Percentiles rank a stretch among this genome's conserved stretches.
These are phyloP conservation scores for Hypotaenidia okinawae DNA, from an alignment of 2,797 vertebrate species.

Conservation along the genomic window DNA sequence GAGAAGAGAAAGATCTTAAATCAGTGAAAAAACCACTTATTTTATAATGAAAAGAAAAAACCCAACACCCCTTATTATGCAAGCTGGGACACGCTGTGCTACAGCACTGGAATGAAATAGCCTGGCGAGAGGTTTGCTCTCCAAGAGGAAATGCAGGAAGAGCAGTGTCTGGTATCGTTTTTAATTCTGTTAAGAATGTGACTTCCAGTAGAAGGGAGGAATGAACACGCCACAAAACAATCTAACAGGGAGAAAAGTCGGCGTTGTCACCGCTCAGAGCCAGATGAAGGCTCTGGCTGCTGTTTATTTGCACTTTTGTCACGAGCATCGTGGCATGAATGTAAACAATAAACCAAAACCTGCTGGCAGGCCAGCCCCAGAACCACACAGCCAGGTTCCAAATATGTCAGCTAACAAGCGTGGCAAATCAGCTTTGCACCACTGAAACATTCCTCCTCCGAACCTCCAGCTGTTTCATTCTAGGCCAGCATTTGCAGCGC, in stretches of 20 bases:
- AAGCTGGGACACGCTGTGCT: conserved; percentile 59
- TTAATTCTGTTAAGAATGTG: conserved; percentile 51
- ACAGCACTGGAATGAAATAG: neutral
- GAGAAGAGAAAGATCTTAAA: conserved; percentile 39
- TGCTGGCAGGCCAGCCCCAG: conserved; percentile 9
- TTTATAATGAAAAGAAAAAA: conserved; percentile 13
- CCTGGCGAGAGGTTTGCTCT: conserved; percentile 31
- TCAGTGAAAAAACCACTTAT: conserved; percentile 42
- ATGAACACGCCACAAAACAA: neutral
- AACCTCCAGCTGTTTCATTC: conserved; percentile 60
- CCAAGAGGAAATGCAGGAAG: conserved; percentile 48
- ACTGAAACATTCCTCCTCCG: conserved; percentile 27
- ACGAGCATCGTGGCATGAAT: neutral
- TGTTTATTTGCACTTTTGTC: conserved; percentile 20
- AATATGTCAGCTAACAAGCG: neutral
- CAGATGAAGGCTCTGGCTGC: neutral
- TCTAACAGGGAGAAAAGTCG: neutral
- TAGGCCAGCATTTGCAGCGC: neutral
- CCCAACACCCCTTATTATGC: conserved; percentile 19
- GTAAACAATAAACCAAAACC: conserved; percentile 34
- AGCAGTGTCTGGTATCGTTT: conserved; percentile 53
- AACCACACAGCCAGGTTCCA: conserved; percentile 23
- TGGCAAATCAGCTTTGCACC: conserved; percentile 53
- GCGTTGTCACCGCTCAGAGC: accelerated
- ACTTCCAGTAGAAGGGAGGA: conserved; percentile 36